Percentiles rank a stretch among this genome's conserved stretches.
These are phyloP conservation scores for Dendrolimus pini DNA, from an alignment of 2,888 invertebrate genomes.

Conservation along the genomic window DNA sequence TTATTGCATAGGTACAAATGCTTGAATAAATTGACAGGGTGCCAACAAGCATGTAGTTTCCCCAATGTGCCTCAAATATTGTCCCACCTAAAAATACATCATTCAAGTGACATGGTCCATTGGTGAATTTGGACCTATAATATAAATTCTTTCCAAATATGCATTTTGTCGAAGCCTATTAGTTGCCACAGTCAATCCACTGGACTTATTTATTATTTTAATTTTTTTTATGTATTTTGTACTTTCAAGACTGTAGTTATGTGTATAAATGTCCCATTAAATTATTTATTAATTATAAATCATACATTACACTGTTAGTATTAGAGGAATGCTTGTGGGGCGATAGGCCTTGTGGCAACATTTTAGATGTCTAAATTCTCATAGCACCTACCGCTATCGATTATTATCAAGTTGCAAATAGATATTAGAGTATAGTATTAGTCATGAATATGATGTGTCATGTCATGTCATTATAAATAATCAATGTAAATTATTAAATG, in stretches of 20 bases:
- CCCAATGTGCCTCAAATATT: not conserved
- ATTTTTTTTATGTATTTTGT: constrained; percentile 44
- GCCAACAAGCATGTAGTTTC: too few relatives aligned
- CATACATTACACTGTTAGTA: constrained; percentile 74
- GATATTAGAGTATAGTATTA: constrained; percentile 66
- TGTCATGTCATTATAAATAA: constrained; percentile 76
- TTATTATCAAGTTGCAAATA: constrained; percentile 66
- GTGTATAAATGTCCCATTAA: constrained; percentile 67
- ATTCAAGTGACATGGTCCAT: not conserved
- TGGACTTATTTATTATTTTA: constrained; percentile 23
- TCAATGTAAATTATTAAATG: constrained; percentile 77
- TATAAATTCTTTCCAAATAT: constrained; percentile 51
- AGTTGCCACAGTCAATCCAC: constrained; percentile 39
- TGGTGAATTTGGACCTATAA: constrained; percentile 8
- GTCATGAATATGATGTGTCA: constrained; percentile 72
- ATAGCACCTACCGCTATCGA: constrained; percentile 63
- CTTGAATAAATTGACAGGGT: too few relatives aligned
- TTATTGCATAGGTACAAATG: too few relatives aligned
- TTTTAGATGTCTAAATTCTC: constrained; percentile 69
- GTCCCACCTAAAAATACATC: not conserved
- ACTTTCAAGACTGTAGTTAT: constrained; percentile 48
- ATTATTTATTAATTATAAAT: constrained; percentile 71
- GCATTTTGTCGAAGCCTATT: constrained; percentile 61
- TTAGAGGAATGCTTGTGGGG: constrained; percentile 60
- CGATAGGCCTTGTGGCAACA: constrained; percentile 55